Percentiles rank a stretch among this genome's conserved stretches.
Evolutionary conservation across 2,113 vertebrate genomes (phyloP).

Genomic region (Seriola quinqueradiata): DNA sequence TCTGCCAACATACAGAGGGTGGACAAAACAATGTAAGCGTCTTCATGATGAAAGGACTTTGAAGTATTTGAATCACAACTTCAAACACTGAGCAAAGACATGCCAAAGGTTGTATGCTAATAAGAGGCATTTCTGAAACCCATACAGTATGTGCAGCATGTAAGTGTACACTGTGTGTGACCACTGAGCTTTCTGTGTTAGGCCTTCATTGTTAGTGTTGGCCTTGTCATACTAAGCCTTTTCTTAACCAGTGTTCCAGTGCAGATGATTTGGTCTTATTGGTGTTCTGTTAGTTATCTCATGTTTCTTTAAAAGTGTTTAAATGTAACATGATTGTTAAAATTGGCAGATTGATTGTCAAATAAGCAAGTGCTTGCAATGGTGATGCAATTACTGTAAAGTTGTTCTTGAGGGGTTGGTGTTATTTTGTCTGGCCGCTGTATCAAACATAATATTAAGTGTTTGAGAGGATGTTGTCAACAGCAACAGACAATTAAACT

Average conservation of each 20-base stretch:
- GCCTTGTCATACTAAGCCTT: background rate
- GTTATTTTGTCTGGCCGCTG: no score
- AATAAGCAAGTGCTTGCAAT: no score
- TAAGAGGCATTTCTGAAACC: background rate
- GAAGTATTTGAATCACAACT: slow-evolving; percentile 15
- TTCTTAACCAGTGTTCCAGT: background rate
- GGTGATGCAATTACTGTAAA: no score
- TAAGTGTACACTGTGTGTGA: background rate
- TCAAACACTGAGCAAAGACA: slow-evolving; percentile 11
- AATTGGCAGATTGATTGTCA: no score
- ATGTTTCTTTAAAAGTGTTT: background rate
- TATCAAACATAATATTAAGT: no score
- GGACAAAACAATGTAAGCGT: slow-evolving; percentile 30
- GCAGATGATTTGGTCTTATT: background rate
- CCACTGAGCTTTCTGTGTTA: background rate
- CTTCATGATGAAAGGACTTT: slow-evolving; percentile 8
- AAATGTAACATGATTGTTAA: background rate
- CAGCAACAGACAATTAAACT: background rate
- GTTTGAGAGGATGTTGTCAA: no score
- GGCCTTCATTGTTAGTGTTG: background rate
- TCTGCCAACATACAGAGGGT: background rate
- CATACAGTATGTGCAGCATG: background rate
- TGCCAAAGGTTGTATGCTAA: slow-evolving; percentile 3
- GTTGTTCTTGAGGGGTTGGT: no score
- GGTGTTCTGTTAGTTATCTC: no score